These are phyloP conservation scores for Microtus oregoni DNA, from an alignment of 2,113 vertebrate genomes.

Conservation along the genomic window DNA sequence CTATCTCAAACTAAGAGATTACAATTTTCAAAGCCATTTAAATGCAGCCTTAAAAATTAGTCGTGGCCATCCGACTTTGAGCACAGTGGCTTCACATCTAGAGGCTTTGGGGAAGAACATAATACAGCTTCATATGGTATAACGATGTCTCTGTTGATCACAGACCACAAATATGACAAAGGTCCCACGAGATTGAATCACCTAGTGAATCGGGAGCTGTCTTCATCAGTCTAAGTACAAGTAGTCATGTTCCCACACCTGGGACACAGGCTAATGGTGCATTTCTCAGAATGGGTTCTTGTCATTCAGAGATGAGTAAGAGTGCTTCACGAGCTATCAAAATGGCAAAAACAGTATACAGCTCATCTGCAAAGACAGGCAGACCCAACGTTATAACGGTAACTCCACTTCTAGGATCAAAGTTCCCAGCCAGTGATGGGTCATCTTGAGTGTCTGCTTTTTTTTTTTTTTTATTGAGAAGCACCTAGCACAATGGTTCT, in stretches of 20 bases:
- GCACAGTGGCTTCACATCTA: background rate
- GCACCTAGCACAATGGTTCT: background rate
- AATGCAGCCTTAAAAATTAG: slow-evolving; percentile 39
- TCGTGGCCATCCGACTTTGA: background rate
- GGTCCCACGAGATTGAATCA: background rate
- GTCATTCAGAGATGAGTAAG: background rate
- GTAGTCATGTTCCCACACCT: background rate
- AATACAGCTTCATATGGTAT: background rate
- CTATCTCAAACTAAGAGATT: slow-evolving; percentile 26
- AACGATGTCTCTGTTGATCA: background rate
- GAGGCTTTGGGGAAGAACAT: background rate
- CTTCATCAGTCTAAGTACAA: background rate
- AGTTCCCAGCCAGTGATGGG: background rate
- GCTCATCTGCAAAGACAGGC: background rate
- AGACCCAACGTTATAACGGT: background rate
- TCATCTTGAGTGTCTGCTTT: background rate
- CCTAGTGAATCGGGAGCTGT: background rate
- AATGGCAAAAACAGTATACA: background rate
- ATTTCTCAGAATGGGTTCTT: background rate
- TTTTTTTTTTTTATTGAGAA: background rate
- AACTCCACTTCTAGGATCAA: background rate
- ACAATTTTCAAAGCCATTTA: slow-evolving; percentile 29
- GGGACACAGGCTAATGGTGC: background rate
- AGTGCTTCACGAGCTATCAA: background rate
- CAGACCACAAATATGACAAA: background rate